These are phyloP conservation scores for Coreoperca whiteheadi DNA, from an alignment of 2,113 vertebrate species.

Conservation along the genomic window DNA sequence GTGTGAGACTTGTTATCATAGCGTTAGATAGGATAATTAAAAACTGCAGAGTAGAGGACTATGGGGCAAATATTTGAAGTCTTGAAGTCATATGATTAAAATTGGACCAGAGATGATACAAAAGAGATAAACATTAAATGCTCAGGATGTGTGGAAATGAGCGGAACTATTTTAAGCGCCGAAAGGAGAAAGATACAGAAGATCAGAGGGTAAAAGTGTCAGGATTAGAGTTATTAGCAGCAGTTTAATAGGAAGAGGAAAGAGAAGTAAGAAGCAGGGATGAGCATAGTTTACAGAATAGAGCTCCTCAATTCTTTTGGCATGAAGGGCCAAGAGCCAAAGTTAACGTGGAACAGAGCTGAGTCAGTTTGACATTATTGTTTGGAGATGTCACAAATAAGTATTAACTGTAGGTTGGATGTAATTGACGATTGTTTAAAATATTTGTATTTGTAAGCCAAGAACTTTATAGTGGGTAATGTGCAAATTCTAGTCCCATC, in stretches of 20 bases:
- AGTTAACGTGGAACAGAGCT: neutral
- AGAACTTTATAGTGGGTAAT: neutral
- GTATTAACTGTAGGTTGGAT: neutral
- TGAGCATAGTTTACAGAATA: neutral
- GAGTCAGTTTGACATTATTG: neutral
- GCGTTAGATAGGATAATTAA: neutral
- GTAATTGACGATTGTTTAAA: neutral
- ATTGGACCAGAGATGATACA: neutral
- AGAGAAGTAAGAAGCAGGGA: neutral
- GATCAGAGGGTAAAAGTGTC: neutral
- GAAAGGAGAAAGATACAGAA: neutral
- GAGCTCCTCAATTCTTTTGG: neutral
- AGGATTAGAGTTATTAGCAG: neutral
- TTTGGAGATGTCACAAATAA: neutral
- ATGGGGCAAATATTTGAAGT: neutral
- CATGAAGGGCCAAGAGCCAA: neutral
- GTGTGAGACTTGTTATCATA: conserved; percentile 66
- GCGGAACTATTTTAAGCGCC: neutral
- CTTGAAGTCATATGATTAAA: neutral
- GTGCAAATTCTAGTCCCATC: neutral
- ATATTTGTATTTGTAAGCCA: neutral
- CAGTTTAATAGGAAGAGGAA: conserved; percentile 1
- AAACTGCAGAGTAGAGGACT: conserved; percentile 3
- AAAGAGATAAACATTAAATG: neutral
- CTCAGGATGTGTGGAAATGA: neutral